Base-by-base conservation (phyloP, 2,113 vertebrate species). In the Perccottus glenii region DNA sequence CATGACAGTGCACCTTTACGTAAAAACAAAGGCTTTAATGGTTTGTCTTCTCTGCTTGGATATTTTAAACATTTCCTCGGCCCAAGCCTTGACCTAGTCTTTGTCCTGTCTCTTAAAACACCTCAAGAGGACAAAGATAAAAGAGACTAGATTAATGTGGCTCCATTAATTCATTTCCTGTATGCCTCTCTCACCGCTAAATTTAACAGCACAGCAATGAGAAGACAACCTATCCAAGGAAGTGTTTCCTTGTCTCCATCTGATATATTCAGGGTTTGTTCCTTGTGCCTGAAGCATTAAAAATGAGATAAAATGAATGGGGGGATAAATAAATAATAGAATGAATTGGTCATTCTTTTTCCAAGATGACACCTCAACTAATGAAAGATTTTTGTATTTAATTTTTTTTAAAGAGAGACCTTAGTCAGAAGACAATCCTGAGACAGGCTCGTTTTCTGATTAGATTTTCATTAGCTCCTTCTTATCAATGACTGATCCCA, bases 381-480 rank as follows among this genome's bases (percentile, higher is more conserved):
- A 87, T 78, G 68, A 82, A 66, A n/a, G n/a, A 78, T 47, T 70
- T 47, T 63, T 71, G 65, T 55, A 59, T 50, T 46, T 64, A 64
- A 45, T 63, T 58, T 56, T 14, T 50, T 64, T 70, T 60, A 61
- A 6, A 58, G 49, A 35, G 40, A 64, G 61, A 61, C 12, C 42
- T 42, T 45, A 72, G 45, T 70, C 49, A 67, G 56, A 44, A 77
- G 73, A 76, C 79, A 61, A 70, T 71, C 66, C 19, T 69, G 56
- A 3, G 42, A 72, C 75, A 64, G 78, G 66, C 76, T 73, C 71
- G 71, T 80, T 73, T 84, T 77, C 76, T 70, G 69, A 87, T 89
- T 83, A 84, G 85, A 87, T 83, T 89, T 88, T 77, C 85, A 90
- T 90, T 86, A 87, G 83, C 82, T 59, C 60, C 81, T 84, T 72